Base-by-base conservation (phyloP, 2,888 invertebrate genomes). In the Coecobrya sp. region DNA sequence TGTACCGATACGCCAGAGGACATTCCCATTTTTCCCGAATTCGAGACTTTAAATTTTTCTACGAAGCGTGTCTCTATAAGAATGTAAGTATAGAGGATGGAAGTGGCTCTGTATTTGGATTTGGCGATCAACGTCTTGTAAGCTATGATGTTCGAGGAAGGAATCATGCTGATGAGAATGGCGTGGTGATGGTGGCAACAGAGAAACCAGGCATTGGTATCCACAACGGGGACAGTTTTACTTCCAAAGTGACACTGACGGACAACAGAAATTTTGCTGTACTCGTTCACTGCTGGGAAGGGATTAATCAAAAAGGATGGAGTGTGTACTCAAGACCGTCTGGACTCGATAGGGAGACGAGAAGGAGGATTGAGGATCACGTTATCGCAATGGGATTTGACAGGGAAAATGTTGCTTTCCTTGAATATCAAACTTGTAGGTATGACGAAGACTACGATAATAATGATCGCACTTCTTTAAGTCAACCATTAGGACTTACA, bases 61-160 rank as follows among this genome's bases (percentile, higher is more conserved):
- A 68, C 16, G 68, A 68, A 13, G 68, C 68, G 10, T 68, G 68
- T 68, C 68, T 68, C 16, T 68, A 27, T 16, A 68, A 68, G 22
- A 68, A 68, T 16, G 11, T 30, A 13, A 68, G 68, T n/a, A 5
- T 68, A 7, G 30, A 8, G 11, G 68, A 25, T 27, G 27, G 68
- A 13, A 30, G 68, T 68, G 68, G 68, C 68, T 68, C 68, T 0
- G 22, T 16, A 8, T 68, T 68, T 30, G 68, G 68, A 68, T 68
- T 68, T 68, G 68, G 68, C 0, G 68, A 68, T 11, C 68, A 68
- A 30, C 68, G 30, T 2, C 30, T 68, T 11, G 30, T 68, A 0
- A 68, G 16, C 30, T 68, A 13, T 10, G 30, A 25, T 68, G 13
- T 68, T 11, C 68, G 68, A 10, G 0, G 7, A 11, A 16, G 68